These are phyloP conservation scores for Silvanus unidentatus DNA, from an alignment of 2,888 invertebrate genomes.

Conservation along the genomic window DNA sequence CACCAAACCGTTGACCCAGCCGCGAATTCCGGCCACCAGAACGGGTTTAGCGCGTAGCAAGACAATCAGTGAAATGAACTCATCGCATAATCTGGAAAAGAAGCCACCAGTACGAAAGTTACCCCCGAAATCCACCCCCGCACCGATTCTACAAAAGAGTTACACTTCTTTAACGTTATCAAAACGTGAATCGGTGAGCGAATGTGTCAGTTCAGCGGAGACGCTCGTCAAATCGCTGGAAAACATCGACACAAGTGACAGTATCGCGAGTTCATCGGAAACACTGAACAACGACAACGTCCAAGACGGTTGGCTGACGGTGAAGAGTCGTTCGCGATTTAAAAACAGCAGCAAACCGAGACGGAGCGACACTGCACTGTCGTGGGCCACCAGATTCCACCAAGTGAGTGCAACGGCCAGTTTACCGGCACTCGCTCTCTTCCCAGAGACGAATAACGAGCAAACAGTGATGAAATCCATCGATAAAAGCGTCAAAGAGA, in stretches of 20 bases:
- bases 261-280: conserved; percentile 53
- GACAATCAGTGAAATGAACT: conserved; percentile 44
- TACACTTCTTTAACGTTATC: conserved; percentile 31
- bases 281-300: conserved; percentile 53
- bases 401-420: conserved; percentile 80
- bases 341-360: conserved; percentile 48
- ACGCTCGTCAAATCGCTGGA: too few species aligned
- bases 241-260: conserved; percentile 38
- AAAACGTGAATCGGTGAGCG: conserved; percentile 29
- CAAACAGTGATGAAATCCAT: conserved; percentile 31
- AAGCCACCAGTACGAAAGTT: conserved; percentile 3
- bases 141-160: conserved; percentile 25
- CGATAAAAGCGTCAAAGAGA: conserved; percentile 42
- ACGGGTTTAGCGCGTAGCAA: conserved; percentile 37
- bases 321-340: conserved; percentile 65
- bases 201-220: conserved; percentile 40
- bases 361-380: conserved; percentile 46
- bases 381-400: conserved; percentile 70
- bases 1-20: neutral
- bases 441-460: conserved; percentile 38
- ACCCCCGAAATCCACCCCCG: conserved; percentile 4
- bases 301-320: conserved; percentile 84
- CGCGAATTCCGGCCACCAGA: neutral
- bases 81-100: conserved; percentile 3
- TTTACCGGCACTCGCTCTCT: conserved; percentile 61